Conservation (phyloP, 2,113 vertebrate genomes). For the Entomyzon cyanotis region DNA sequence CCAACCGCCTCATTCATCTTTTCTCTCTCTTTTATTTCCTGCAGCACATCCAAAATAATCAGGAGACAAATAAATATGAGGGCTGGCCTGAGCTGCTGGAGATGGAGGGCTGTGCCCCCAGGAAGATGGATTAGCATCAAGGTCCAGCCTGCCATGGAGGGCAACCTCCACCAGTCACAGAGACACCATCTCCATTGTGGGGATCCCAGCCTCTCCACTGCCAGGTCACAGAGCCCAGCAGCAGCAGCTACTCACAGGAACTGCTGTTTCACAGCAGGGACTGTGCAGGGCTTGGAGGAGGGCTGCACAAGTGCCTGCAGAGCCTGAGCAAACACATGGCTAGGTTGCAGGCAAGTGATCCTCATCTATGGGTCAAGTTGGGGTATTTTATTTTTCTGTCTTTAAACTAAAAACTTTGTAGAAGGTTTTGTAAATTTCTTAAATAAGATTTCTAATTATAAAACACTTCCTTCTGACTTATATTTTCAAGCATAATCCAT, state of each 20-base stretch:
- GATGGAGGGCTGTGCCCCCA: conserved; percentile 82
- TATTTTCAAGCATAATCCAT: background rate
- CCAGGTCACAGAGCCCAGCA: background rate
- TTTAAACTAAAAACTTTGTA: background rate
- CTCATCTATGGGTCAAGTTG: background rate
- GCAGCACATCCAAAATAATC: conserved; percentile 73
- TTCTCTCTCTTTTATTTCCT: background rate
- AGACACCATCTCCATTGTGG: background rate
- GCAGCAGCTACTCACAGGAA: background rate
- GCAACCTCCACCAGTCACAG: background rate
- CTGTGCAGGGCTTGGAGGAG: background rate
- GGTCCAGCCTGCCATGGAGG: background rate
- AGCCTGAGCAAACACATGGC: background rate
- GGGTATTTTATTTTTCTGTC: background rate
- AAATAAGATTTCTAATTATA: background rate
- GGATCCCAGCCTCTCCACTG: background rate
- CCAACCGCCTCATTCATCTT: background rate
- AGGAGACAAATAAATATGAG: conserved; percentile 76
- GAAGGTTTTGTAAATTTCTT: background rate
- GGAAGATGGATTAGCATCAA: conserved; percentile 52
- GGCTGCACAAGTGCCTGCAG: background rate
- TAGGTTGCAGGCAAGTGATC: background rate
- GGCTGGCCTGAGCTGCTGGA: conserved; percentile 85
- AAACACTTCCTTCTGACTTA: background rate
- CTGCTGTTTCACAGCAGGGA: background rate